Conservation (phyloP, 2,113 vertebrate species). For the Nettapus auritus region DNA sequence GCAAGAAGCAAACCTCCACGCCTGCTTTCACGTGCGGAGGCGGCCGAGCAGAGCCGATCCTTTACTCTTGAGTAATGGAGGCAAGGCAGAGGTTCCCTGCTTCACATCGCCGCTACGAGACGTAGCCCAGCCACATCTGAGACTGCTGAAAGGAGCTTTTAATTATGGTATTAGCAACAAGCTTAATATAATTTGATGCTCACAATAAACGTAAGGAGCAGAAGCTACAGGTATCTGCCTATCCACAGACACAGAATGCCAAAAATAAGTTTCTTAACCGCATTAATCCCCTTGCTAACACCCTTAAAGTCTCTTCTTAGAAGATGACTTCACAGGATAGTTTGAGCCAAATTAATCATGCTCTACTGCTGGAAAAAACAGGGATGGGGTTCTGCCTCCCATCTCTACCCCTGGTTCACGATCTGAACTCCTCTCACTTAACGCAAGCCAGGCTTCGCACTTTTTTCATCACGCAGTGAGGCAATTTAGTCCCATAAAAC, state of each 20-base stretch:
- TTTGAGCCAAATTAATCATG: neutral
- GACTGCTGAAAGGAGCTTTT: neutral
- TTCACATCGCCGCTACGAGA: fast-evolving
- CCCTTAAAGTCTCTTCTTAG: neutral
- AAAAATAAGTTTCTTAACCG: neutral
- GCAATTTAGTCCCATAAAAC: neutral
- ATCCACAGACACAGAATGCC: neutral
- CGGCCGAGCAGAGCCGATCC: neutral
- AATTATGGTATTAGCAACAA: neutral
- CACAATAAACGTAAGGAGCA: neutral
- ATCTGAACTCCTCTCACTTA: neutral
- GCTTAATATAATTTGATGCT: neutral
- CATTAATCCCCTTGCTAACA: neutral
- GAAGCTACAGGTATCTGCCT: neutral
- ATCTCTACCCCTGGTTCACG: neutral
- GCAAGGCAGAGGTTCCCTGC: neutral
- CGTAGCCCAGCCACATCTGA: neutral
- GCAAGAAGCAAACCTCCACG: neutral
- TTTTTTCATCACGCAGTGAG: neutral
- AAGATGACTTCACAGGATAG: neutral
- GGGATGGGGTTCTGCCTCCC: neutral
- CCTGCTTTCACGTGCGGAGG: neutral
- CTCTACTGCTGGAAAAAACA: neutral
- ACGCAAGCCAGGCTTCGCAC: neutral
- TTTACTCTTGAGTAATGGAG: neutral